phyloP scores from a whole-genome alignment of 2,113 vertebrate species.

The Oreocharis arfaki region DNA sequence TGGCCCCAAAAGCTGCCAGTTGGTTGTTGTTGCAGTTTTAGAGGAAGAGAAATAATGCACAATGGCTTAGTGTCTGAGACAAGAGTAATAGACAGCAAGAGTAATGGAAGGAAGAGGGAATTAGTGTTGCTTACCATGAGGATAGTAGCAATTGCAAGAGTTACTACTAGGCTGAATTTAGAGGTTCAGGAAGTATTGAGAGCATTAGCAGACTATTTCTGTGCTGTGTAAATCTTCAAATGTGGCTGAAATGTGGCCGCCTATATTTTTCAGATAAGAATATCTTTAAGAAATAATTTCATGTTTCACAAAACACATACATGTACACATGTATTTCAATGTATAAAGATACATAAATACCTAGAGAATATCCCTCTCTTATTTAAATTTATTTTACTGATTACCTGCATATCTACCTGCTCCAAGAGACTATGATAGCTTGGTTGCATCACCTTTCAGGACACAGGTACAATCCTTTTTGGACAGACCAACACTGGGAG shows the following conservation, averaged over 20 bases:
- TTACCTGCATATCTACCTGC: neutral
- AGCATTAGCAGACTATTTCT: neutral
- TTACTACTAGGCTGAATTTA: neutral
- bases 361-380: neutral
- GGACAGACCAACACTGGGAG: rapidly evolving
- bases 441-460: neutral
- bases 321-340: neutral
- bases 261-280: neutral
- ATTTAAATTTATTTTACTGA: neutral
- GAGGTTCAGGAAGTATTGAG: neutral
- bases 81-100: neutral
- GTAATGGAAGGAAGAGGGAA: neutral
- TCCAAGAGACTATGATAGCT: neutral
- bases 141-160: neutral
- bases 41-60: neutral
- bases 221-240: neutral
- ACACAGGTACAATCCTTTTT: neutral
- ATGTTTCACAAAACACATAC: neutral
- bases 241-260: neutral
- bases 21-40: neutral
- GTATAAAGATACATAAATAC: neutral
- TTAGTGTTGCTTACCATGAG: neutral
- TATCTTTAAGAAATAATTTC: neutral
- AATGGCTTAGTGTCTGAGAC: neutral
- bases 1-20: neutral